A percentile compares a stretch with the other conserved stretches of the same genome.
Evolutionary conservation across 2,113 vertebrate species (phyloP).

Genomic region (Leptobrachium ailaonicum): DNA sequence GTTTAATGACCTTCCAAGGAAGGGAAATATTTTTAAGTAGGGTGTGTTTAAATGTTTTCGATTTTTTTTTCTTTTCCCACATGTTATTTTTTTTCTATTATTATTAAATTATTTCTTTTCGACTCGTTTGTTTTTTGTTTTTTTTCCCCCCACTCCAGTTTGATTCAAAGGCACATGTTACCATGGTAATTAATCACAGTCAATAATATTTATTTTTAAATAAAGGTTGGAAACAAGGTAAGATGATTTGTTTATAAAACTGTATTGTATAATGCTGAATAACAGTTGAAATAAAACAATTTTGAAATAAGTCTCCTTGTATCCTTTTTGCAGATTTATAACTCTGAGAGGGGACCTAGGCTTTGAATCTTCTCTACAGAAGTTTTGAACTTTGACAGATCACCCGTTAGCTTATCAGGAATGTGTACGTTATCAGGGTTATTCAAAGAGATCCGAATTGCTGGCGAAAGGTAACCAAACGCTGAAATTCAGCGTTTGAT

Average conservation of each 20-base stretch:
- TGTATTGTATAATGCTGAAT: slow-evolving; percentile 86
- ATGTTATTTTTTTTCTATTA: slow-evolving; percentile 63
- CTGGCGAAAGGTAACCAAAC: too few relatives aligned
- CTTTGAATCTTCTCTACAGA: background rate
- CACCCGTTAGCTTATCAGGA: too few relatives aligned
- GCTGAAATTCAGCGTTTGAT: too few relatives aligned
- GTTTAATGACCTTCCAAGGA: slow-evolving; percentile 69
- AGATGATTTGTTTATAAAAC: slow-evolving; percentile 85
- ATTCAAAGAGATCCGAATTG: too few relatives aligned
- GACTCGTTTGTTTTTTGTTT: slow-evolving; percentile 76
- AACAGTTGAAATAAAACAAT: slow-evolving; percentile 82
- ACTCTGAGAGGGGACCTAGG: background rate
- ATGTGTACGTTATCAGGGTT: too few relatives aligned
- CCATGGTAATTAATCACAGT: slow-evolving; percentile 84
- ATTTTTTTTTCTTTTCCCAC: slow-evolving; percentile 54
- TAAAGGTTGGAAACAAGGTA: slow-evolving; percentile 84
- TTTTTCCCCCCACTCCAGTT: slow-evolving; percentile 62
- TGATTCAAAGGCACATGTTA: slow-evolving; percentile 75
- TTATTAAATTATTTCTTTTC: slow-evolving; percentile 79
- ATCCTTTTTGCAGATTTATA: background rate
- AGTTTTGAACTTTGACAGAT: too few relatives aligned
- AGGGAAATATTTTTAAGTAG: slow-evolving; percentile 78
- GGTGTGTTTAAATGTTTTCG: slow-evolving; percentile 57
- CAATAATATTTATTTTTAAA: slow-evolving; percentile 96
- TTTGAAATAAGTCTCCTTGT: slow-evolving; percentile 78